Percentiles rank a stretch among this genome's conserved stretches.
Conservation (phyloP, 2,113 vertebrate species). For the Oryzias melastigma region DNA sequence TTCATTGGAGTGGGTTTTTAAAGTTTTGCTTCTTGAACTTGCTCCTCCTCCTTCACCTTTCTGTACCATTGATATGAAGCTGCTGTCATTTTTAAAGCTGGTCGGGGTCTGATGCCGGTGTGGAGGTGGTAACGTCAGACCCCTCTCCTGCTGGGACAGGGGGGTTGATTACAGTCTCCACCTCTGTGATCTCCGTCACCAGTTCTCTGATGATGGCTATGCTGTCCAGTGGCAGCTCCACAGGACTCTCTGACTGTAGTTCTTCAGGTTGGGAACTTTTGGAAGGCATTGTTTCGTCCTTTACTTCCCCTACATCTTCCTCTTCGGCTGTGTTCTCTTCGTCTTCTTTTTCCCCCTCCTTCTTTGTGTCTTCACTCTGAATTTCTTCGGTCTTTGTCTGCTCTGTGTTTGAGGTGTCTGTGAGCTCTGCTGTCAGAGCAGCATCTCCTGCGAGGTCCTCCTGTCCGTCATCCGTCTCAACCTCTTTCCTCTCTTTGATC, state of each 20-base stretch:
- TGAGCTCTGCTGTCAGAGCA: constrained; percentile 28
- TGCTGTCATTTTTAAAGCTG: neutral
- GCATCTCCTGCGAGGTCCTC: neutral
- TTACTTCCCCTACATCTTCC: neutral
- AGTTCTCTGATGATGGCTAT: constrained; percentile 63
- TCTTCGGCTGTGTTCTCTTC: neutral
- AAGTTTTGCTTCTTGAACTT: no score
- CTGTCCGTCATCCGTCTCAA: constrained; percentile 1
- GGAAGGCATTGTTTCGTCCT: neutral
- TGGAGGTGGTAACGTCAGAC: constrained; percentile 6
- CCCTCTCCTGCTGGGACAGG: constrained; percentile 25
- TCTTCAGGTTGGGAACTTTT: constrained; percentile 13
- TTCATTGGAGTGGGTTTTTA: no score
- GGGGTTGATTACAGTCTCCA: constrained; percentile 43
- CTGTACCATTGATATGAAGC: neutral
- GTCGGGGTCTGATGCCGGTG: neutral
- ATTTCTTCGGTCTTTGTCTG: neutral
- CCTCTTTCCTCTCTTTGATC: neutral
- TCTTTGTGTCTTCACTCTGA: neutral
- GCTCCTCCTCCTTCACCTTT: no score
- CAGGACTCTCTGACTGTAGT: neutral
- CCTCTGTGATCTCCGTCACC: constrained; percentile 64
- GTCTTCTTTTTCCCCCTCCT: neutral
- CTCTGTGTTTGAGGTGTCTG: constrained; percentile 3
- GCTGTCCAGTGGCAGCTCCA: constrained; percentile 35